Evolutionary conservation across 30 jellyfish, hydroid and myxozoan genomes (phyloP).

Genomic region (Chironex yamaguchii): DNA sequence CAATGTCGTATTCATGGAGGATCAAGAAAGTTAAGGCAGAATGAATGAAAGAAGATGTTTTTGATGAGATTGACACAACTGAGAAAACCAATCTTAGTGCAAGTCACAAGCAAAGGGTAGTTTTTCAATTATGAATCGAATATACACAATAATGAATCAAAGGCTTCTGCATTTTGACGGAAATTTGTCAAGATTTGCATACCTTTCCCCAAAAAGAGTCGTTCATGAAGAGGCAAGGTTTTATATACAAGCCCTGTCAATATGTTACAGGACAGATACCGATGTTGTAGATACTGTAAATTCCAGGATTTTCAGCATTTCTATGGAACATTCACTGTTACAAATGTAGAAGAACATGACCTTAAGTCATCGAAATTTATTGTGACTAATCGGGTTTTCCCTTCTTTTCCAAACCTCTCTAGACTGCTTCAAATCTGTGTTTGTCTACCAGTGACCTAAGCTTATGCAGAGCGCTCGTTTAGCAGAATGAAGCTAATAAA

Average conservation of each 20-base stretch:
- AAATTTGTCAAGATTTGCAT: neutral
- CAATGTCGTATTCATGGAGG: neutral
- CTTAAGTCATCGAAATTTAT: neutral
- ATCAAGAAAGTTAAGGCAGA: neutral
- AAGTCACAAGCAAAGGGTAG: no score
- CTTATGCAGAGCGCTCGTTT: slow-evolving; percentile 1
- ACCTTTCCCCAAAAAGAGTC: no score
- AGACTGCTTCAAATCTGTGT: neutral
- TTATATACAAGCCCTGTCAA: neutral
- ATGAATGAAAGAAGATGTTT: slow-evolving; percentile 11
- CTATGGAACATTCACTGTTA: no score
- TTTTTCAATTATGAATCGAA: neutral
- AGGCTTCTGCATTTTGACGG: slow-evolving; percentile 5
- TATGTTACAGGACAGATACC: neutral
- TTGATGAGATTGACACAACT: neutral
- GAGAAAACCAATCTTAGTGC: neutral
- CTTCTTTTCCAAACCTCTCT: neutral
- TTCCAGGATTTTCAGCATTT: no score
- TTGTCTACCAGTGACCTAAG: neutral
- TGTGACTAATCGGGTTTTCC: neutral
- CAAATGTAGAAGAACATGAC: no score
- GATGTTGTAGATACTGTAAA: slow-evolving; percentile 1
- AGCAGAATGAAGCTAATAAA: slow-evolving; percentile 19
- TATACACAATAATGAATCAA: slow-evolving; percentile 1
- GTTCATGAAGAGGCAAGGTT: neutral